Conservation (phyloP, 2,888 invertebrate species). For the Brachycybe producta region DNA sequence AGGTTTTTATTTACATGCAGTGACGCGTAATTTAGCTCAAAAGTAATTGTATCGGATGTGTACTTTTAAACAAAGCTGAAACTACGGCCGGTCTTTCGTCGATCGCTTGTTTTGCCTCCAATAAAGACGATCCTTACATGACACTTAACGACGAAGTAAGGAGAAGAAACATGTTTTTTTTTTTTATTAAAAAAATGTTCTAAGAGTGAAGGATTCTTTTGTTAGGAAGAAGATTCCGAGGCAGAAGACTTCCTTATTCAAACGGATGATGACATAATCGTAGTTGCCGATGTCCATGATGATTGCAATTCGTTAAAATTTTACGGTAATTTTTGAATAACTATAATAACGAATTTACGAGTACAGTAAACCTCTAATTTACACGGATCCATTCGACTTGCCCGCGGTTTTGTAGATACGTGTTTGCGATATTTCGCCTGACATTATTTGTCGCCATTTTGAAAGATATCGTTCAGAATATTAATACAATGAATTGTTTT, state of each 20-base stretch:
- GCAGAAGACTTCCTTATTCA: slow-evolving; percentile 83
- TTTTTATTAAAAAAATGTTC: slow-evolving; percentile 4
- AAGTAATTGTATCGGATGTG: slow-evolving; percentile 4
- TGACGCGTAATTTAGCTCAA: neutral
- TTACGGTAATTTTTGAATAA: slow-evolving; percentile 49
- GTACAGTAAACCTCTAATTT: no score
- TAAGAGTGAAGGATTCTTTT: slow-evolving; percentile 7
- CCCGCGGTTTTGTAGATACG: no score
- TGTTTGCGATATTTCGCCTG: no score
- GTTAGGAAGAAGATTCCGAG: slow-evolving; percentile 38
- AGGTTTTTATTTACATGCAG: slow-evolving; percentile 10
- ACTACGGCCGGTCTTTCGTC: slow-evolving; percentile 24
- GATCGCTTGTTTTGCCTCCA: slow-evolving; percentile 31
- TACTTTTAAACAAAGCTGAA: neutral
- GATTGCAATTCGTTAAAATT: slow-evolving; percentile 79
- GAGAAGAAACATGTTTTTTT: slow-evolving; percentile 48
- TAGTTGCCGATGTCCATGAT: slow-evolving; percentile 73
- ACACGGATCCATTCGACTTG: no score
- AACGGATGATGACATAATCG: slow-evolving; percentile 72
- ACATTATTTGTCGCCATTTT: no score
- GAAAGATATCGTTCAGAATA: slow-evolving; percentile 10
- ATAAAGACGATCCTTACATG: slow-evolving; percentile 38
- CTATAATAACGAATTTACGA: no score
- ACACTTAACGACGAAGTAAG: slow-evolving; percentile 37
- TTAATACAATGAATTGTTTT: neutral